phyloP scores from a whole-genome alignment of 1,140 invertebrate genomes.

The Drosophila kepulauana region DNA sequence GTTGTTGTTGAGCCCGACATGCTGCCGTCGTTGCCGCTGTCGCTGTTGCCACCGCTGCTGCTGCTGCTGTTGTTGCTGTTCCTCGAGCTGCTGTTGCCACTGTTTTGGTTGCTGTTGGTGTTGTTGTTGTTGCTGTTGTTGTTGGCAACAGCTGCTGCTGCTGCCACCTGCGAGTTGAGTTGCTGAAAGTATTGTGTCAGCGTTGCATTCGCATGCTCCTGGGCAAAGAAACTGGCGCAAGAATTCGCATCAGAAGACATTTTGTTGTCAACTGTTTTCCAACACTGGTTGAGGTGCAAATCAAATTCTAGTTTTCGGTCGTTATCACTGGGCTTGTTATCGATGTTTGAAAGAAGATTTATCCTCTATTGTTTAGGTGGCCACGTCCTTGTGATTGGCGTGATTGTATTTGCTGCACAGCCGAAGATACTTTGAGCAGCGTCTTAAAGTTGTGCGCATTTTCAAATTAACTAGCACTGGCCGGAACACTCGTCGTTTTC shows the following conservation, averaged over 20 bases:
- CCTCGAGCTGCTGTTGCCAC: constrained; percentile 27
- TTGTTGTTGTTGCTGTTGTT: constrained; percentile 26
- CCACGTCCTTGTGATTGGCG: constrained; percentile 71
- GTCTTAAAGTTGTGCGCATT: constrained; percentile 71
- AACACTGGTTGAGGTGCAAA: constrained; percentile 36
- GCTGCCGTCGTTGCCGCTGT: constrained; percentile 66
- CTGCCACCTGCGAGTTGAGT: constrained; percentile 70
- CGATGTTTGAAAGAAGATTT: no score
- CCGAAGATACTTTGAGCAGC: constrained; percentile 61
- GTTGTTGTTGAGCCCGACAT: constrained; percentile 61
- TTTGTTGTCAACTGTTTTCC: constrained; percentile 11
- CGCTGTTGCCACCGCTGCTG: constrained; percentile 40
- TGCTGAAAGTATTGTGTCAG: constrained; percentile 82
- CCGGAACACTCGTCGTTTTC: constrained; percentile 9
- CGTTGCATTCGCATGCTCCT: constrained; percentile 77
- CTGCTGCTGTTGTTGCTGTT: constrained; percentile 37
- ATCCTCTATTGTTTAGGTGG: constrained; percentile 51
- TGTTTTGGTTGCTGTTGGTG: constrained; percentile 30
- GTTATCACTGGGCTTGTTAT: background rate
- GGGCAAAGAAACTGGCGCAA: constrained; percentile 75
- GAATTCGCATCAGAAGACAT: constrained; percentile 78
- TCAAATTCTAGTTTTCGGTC: background rate
- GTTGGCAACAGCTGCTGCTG: constrained; percentile 52
- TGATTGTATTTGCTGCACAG: constrained; percentile 65
- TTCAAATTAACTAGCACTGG: constrained; percentile 49